Evolutionary conservation across 1,140 invertebrate species (phyloP), one percentile per base, ranked within the genome.

Genomic region (Penaeus indicus): DNA sequence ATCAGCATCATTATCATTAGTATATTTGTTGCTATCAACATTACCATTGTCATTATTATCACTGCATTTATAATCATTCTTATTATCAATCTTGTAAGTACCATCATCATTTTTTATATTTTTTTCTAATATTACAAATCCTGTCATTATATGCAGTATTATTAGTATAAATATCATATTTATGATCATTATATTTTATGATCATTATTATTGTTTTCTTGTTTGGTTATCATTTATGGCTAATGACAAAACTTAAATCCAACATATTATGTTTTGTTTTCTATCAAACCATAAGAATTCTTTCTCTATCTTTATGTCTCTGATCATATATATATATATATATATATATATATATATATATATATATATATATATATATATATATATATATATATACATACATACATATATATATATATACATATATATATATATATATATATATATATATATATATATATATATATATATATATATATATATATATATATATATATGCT

Each of bases 321-420:
- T n/a, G n/a, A n/a, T 72, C n/a, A 25, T 21, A 72, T 72, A 72
- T 72, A 72, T 72, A 27, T 75, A 75, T 75, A 75, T 25, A 27
- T 75, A 75, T 75, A 25, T 75, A 75, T 75, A 75, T 75, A 27
- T 27, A 75, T 75, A 75, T 75, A 69, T 75, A 75, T 75, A 25
- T 75, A 27, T 75, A 8, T 75, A 75, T 75, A 25, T 75, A 25
- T 75, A 25, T 75, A 25, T 75, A 25, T 75, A 25, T 75, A n/a
- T 75, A 25, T n/a, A n/a, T 75, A n/a, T 75, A 75, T 75, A 75
- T 75, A 75, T 75, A 75, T 75, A 75, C 32, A 27, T 75, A 27
- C 10, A 27, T 75, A 27, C 32, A 27, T 75, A 27, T 75, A 11
- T 75, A 75, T 32, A 32, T 75, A 75, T 75, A 32, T n/a, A 72